Evolutionary conservation across 2,797 vertebrate species (phyloP), one percentile per base, ranked within the genome.

Genomic region (Phoxinus dragarum): DNA sequence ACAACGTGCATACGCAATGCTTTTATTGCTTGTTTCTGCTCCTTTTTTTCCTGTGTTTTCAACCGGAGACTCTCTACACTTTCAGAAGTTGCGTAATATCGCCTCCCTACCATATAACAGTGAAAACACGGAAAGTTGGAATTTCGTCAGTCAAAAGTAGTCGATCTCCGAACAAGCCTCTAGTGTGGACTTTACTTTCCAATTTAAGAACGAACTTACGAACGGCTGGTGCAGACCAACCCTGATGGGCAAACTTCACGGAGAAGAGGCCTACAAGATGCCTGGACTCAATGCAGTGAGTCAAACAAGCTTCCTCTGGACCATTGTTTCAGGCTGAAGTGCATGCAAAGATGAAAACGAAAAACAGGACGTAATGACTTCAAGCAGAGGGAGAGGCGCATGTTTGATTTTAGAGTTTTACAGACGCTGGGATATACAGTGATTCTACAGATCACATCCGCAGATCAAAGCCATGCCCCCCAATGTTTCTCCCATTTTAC

Each of bases 311-410:
- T 8, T 74, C 23, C 42, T 79, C 68, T 47, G 21, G 38, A 42
- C 44, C 42, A 80, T 82, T 86, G 84, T 86, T 84, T 86, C 12
- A 40, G 27, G 12, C 40, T 68, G 34, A 75, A 74, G 56, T 52
- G 23, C 56, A 42, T 38, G 54, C 79, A 80, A 80, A 66, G 69
- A 66, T 12, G 67, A 75, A 78, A 71, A 80, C 34, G 27, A 79
- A 89, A 90, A 89, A 88, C 90, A 89, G 89, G 89, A 90, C 79
- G 52, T 47, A 61, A 80, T 86, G 83, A 89, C 86, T 87, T 90
- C 84, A 90, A 80, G 67, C 61, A 76, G 74, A 80, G 79, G 66
- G 59, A 86, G 47, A 80, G 71, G 40, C 23, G 6, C 49, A 42
- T 87, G 85, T 88, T 90, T 90, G 84, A 69, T n/a, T 78, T 78